Conservation (phyloP, 2,888 invertebrate species). For the Adelognathus sp. region DNA sequence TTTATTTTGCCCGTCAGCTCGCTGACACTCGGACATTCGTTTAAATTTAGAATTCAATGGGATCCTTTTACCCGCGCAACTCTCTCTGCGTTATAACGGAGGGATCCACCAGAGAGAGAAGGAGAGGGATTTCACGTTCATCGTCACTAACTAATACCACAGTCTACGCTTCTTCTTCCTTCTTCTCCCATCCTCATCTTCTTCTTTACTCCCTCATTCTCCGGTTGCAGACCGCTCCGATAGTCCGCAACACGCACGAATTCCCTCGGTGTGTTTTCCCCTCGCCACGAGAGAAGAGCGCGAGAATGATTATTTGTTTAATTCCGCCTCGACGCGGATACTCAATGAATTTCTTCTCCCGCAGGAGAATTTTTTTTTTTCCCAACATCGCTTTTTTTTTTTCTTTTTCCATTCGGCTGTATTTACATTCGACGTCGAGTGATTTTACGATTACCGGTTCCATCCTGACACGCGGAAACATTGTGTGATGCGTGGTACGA, state of each 20-base stretch:
- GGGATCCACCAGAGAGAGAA: too few species aligned
- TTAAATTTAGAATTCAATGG: conserved; percentile 82
- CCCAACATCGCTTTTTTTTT: neutral
- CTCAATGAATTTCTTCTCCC: conserved; percentile 51
- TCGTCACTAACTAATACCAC: conserved; percentile 73
- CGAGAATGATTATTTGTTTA: conserved; percentile 53
- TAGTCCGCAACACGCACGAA: conserved; percentile 40
- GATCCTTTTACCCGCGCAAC: conserved; percentile 80
- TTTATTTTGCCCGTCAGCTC: conserved; percentile 79
- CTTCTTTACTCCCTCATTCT: conserved; percentile 42
- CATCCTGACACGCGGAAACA: neutral
- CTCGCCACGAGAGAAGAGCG: conserved; percentile 6
- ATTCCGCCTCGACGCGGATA: conserved; percentile 57
- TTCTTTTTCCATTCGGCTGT: conserved; percentile 26
- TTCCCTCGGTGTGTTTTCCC: conserved; percentile 47
- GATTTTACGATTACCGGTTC: conserved; percentile 69
- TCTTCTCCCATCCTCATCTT: conserved; percentile 14
- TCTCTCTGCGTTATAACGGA: conserved; percentile 28
- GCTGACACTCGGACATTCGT: conserved; percentile 78
- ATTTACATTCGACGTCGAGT: conserved; percentile 20
- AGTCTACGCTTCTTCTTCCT: neutral
- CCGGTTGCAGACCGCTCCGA: conserved; percentile 38
- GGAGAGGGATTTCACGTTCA: conserved; percentile 76
- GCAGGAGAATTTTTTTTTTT: conserved; percentile 8
- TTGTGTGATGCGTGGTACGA: neutral